Conservation (phyloP, 2,113 vertebrate genomes). For the Phoxinus phoxinus region DNA sequence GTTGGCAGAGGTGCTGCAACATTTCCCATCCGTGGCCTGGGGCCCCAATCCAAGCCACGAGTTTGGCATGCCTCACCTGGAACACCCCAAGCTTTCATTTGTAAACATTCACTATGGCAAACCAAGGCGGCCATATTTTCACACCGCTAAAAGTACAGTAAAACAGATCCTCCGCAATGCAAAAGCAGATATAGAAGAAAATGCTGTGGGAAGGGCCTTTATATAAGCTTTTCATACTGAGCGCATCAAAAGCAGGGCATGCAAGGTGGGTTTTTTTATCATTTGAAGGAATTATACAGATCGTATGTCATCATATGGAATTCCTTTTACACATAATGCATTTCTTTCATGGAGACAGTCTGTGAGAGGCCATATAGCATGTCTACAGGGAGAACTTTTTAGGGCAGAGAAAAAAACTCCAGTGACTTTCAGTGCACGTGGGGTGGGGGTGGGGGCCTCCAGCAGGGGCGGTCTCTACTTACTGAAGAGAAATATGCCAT, state of each 20-base stretch:
- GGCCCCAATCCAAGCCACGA: slow-evolving; percentile 74
- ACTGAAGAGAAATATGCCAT: slow-evolving; percentile 82
- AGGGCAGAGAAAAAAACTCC: slow-evolving; percentile 66
- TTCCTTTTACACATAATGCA: slow-evolving; percentile 81
- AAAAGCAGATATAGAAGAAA: neutral
- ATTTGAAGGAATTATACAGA: slow-evolving; percentile 76
- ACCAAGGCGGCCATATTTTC: slow-evolving; percentile 60
- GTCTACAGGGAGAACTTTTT: slow-evolving; percentile 77
- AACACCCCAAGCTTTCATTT: slow-evolving; percentile 71
- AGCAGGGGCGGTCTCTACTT: slow-evolving; percentile 75
- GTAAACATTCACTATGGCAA: slow-evolving; percentile 61
- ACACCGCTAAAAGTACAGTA: slow-evolving; percentile 51
- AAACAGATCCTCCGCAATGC: slow-evolving; percentile 19
- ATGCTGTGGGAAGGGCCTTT: slow-evolving; percentile 14
- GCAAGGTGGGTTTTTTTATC: slow-evolving; percentile 70
- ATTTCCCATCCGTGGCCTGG: slow-evolving; percentile 71
- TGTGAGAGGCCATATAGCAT: slow-evolving; percentile 69
- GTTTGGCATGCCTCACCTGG: slow-evolving; percentile 76
- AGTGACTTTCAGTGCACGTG: slow-evolving; percentile 57
- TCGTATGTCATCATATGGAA: slow-evolving; percentile 80
- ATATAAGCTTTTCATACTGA: slow-evolving; percentile 53
- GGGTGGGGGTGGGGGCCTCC: slow-evolving; percentile 66
- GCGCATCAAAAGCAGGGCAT: slow-evolving; percentile 67
- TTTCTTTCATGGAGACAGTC: slow-evolving; percentile 74
- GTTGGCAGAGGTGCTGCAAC: slow-evolving; percentile 70